A percentile compares a stretch with the other conserved stretches of the same genome.
Evolutionary conservation across 2,113 vertebrate species (phyloP).

Genomic region (Gobiocypris rarus): DNA sequence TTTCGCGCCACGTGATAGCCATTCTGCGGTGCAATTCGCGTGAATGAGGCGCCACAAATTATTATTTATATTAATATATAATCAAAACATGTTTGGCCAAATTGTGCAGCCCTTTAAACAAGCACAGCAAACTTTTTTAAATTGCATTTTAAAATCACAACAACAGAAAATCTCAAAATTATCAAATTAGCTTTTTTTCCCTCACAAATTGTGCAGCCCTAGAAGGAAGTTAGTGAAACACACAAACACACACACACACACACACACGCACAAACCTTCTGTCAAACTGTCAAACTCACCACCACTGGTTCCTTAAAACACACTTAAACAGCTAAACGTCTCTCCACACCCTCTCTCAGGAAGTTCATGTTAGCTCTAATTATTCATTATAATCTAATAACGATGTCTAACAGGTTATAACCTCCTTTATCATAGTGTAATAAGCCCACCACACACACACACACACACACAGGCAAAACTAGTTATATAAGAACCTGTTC

Average conservation of each 20-base stretch:
- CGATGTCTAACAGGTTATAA: not conserved
- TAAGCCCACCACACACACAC: not conserved
- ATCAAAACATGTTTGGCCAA: not conserved
- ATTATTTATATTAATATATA: too few species aligned
- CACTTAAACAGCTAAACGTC: not conserved
- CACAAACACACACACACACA: not conserved
- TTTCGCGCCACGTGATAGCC: too few species aligned
- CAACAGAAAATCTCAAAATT: too few species aligned
- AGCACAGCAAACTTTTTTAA: not conserved
- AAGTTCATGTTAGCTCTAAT: not conserved
- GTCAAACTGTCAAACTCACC: not conserved
- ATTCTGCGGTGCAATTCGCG: too few species aligned
- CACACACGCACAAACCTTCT: not conserved
- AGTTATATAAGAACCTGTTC: not conserved
- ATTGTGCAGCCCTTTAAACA: not conserved
- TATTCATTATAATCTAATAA: not conserved
- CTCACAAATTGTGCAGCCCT: not conserved
- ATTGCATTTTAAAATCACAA: not conserved
- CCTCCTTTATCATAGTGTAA: not conserved
- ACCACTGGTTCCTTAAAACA: not conserved
- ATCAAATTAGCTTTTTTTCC: not conserved
- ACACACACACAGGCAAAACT: conserved; percentile 37
- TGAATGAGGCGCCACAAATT: too few species aligned
- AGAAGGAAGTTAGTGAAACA: not conserved
- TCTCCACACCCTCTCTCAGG: not conserved